Evolutionary conservation across 2,113 vertebrate genomes (phyloP).

Genomic region (Toxotes jaculatrix): DNA sequence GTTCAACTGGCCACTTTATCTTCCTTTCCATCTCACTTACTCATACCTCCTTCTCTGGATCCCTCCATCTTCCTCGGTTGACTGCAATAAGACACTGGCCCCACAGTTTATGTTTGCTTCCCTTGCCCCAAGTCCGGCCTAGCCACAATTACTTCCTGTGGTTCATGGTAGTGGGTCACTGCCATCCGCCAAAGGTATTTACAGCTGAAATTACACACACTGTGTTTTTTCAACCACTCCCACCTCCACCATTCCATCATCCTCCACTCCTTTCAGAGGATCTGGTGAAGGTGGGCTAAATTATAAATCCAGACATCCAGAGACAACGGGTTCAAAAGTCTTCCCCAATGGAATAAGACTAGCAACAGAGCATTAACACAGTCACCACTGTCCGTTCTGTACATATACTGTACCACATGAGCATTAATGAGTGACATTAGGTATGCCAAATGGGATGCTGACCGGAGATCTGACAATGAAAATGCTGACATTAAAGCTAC

Average conservation of each 20-base stretch:
- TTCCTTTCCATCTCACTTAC: conserved; percentile 58
- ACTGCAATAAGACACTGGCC: conserved; percentile 78
- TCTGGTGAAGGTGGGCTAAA: conserved; percentile 53
- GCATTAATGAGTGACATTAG: not conserved
- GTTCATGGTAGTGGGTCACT: conserved; percentile 75
- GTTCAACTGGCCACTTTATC: conserved; percentile 55
- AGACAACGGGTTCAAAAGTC: conserved; percentile 20
- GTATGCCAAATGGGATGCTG: not conserved
- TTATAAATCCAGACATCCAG: conserved; percentile 58
- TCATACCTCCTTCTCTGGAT: conserved; percentile 50
- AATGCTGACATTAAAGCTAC: not conserved
- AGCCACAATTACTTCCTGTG: conserved; percentile 72
- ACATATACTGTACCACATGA: not conserved
- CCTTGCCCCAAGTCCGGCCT: conserved; percentile 56
- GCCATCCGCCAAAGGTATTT: conserved; percentile 75
- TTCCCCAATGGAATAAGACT: not conserved
- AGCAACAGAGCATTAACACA: conserved; percentile 27
- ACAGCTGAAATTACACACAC: conserved; percentile 78
- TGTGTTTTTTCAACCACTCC: conserved; percentile 36
- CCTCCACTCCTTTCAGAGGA: conserved; percentile 31
- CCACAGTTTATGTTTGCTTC: conserved; percentile 73
- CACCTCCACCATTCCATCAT: conserved; percentile 45
- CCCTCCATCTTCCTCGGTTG: conserved; percentile 67
- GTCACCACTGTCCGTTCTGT: conserved; percentile 5
- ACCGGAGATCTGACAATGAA: not conserved